Conservation (phyloP, 2,797 vertebrate genomes). For the Menidia menidia region DNA sequence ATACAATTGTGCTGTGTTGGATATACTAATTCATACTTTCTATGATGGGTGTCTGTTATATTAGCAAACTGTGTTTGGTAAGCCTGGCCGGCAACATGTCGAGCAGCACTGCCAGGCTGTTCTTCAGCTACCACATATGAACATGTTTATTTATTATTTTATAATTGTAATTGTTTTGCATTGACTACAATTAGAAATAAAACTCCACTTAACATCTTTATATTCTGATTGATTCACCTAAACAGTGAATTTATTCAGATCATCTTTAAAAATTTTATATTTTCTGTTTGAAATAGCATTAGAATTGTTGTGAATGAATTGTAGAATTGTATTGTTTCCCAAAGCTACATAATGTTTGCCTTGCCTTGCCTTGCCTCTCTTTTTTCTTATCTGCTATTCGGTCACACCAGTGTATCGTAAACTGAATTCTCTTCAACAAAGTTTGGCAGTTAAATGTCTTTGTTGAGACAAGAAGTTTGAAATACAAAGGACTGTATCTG, state of each 20-base stretch:
- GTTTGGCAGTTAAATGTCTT: conserved; percentile 85
- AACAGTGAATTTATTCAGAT: conserved; percentile 46
- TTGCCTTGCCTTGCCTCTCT: conserved; percentile 84
- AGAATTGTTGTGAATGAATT: too few species aligned
- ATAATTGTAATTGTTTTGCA: conserved; percentile 77
- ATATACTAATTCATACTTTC: conserved; percentile 56
- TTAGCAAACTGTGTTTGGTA: conserved; percentile 69
- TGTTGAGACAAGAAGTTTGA: conserved; percentile 87
- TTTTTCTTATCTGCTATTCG: conserved; percentile 63
- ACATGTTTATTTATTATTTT: conserved; percentile 66
- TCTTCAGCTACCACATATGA: conserved; percentile 60
- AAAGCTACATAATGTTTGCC: conserved; percentile 87
- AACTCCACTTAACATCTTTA: conserved; percentile 60
- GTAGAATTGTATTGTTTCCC: conserved; percentile 88
- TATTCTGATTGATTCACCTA: conserved; percentile 81
- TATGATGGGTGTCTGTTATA: conserved; percentile 55
- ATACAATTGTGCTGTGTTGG: conserved; percentile 52
- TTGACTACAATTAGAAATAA: conserved; percentile 27
- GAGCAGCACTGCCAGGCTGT: conserved; percentile 70
- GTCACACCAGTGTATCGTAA: conserved; percentile 30
- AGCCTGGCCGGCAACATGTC: conserved; percentile 63
- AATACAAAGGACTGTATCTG: conserved; percentile 80
- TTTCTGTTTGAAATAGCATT: conserved; percentile 70
- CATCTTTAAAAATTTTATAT: conserved; percentile 69
- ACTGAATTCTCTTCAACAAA: conserved; percentile 79